A percentile compares a stretch with the other conserved stretches of the same genome.
phyloP scores from a whole-genome alignment of 2,113 vertebrate species.

The Pogona vitticeps region DNA sequence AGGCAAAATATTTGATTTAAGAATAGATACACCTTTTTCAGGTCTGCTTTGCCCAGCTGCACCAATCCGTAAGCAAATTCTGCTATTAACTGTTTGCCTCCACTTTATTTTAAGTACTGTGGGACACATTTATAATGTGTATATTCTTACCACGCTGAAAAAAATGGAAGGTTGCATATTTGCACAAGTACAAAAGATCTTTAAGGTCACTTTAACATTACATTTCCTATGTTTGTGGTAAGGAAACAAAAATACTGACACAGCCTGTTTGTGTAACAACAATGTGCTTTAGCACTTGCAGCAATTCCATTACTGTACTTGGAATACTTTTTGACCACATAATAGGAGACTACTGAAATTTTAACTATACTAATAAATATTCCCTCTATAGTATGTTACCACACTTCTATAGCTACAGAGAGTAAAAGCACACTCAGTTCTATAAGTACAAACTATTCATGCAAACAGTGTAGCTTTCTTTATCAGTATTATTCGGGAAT shows the following conservation, averaged over 20 bases:
- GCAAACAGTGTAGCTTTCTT: background rate
- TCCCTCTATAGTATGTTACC: background rate
- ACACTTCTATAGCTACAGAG: background rate
- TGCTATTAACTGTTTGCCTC: background rate
- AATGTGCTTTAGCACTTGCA: background rate
- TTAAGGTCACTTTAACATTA: too few species aligned
- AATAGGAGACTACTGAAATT: background rate
- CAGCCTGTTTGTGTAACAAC: too few species aligned
- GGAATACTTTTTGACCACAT: too few species aligned
- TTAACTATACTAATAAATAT: background rate
- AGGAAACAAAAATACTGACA: too few species aligned
- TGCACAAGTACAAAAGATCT: background rate
- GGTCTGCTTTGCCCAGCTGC: background rate
- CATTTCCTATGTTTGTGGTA: too few species aligned
- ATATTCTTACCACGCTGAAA: background rate
- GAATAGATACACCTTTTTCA: background rate
- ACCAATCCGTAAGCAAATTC: too few species aligned
- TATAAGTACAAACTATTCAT: background rate
- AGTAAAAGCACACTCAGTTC: background rate
- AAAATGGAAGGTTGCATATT: background rate
- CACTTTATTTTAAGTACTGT: background rate
- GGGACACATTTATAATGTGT: background rate
- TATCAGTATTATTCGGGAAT: fast-evolving
- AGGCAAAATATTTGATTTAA: background rate
- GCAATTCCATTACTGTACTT: background rate